Base-by-base conservation (phyloP, 1,140 invertebrate genomes). In the Drosophila biarmipes region DNA sequence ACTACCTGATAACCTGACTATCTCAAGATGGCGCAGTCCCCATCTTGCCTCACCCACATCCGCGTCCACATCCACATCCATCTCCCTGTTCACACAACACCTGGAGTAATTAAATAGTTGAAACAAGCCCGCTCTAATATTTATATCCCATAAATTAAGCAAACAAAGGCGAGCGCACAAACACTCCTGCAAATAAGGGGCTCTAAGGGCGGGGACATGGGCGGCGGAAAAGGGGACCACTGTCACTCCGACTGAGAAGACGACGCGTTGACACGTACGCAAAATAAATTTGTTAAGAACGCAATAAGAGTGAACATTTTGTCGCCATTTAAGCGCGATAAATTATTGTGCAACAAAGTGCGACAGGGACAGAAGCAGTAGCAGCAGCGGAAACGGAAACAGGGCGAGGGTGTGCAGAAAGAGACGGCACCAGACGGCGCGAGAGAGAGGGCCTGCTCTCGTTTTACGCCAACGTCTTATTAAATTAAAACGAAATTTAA, bases 231-330 rank as follows among this genome's bases (percentile, higher is more conserved):
- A 15, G 31, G 37, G 43, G 21, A 31, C 35, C 38, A 52, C 45
- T 54, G 42, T 68, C 68, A 72, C n/a, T 27, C 42, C 15, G 59
- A 66, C 37, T 56, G 63, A 69, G 55, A 56, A 74, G 80, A 77
- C 59, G 73, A 57, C 73, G 78, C 81, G 81, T 86, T 86, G 81
- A 86, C 81, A 86, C 81, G 81, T 86, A 87, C 81, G 82, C 82
- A 81, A 86, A 86, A 86, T 86, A 86, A 86, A 86, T 86, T 87
- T 87, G 81, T 87, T 86, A 78, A 86, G 82, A 86, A 86, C 78
- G 82, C 82, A 86, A 86, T 86, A 86, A 86, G 78, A 86, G 82
- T 76, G 78, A 82, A 78, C 82, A 86, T 86, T 86, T 86, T 86
- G 81, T 81, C 82, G 82, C 81, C 82, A 87, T 82, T 86, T 87